phyloP scores from a whole-genome alignment of 2,797 vertebrate species.

The Spea hammondii region DNA sequence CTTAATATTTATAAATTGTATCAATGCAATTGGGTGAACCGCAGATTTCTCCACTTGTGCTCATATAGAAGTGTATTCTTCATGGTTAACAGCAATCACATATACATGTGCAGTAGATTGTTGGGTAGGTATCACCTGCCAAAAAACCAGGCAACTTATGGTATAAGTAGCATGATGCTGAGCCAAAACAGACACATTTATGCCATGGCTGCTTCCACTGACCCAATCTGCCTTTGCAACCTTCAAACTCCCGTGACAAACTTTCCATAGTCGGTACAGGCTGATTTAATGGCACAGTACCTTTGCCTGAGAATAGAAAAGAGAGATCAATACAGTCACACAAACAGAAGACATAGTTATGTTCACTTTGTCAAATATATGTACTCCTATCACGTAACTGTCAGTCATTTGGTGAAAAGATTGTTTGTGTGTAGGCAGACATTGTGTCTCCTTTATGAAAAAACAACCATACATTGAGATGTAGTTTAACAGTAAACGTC shows the following conservation, averaged over 20 bases:
- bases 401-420: constrained; percentile 2
- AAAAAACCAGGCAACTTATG: background rate
- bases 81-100: no score
- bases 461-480: constrained; percentile 2
- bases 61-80: no score
- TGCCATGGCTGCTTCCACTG: background rate
- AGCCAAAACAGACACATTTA: constrained; percentile 5
- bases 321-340: no score
- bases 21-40: no score
- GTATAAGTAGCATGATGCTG: constrained; percentile 6
- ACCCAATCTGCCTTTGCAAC: background rate
- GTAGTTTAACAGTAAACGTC: constrained; percentile 3
- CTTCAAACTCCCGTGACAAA: background rate
- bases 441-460: constrained; percentile 22
- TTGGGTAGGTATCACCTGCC: no score
- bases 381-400: constrained; percentile 19
- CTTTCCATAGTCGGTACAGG: background rate
- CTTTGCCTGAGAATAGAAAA: no score
- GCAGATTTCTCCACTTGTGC: no score
- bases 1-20: no score
- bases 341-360: no score
- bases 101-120: no score
- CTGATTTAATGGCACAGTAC: no score
- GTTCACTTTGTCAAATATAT: constrained; percentile 8
- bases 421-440: constrained; percentile 19